Evolutionary conservation across 2,888 invertebrate genomes (phyloP).

Genomic region (Eretmocerus hayati): DNA sequence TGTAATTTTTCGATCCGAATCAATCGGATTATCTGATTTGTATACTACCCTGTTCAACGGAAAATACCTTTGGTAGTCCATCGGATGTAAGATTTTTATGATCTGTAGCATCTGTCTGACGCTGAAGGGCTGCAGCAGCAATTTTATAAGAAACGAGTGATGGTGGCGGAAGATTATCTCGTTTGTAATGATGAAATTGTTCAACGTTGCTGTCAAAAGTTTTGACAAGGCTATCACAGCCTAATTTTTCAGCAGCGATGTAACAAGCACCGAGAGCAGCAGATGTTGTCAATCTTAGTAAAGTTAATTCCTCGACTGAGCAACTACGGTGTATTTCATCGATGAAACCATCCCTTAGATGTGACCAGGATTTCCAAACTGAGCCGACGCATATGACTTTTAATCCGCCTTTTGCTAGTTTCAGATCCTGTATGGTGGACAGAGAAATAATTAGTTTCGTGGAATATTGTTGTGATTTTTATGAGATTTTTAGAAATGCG

Average conservation of each 20-base stretch:
- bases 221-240: constrained; percentile 60
- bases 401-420: constrained; percentile 53
- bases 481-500: too few relatives aligned
- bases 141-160: constrained; percentile 1
- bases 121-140: not conserved
- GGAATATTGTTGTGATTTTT: too few relatives aligned
- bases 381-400: constrained; percentile 88
- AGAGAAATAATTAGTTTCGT: too few relatives aligned
- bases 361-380: constrained; percentile 89
- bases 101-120: too few relatives aligned
- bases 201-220: constrained; percentile 60
- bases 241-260: constrained; percentile 67
- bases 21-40: constrained; percentile 12
- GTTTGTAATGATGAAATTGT: constrained; percentile 57
- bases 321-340: constrained; percentile 49
- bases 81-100: too few relatives aligned
- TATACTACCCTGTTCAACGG: constrained; percentile 6
- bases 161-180: constrained; percentile 20
- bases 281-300: constrained; percentile 65
- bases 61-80: too few relatives aligned
- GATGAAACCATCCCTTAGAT: constrained; percentile 66
- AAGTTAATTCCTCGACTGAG: constrained; percentile 52
- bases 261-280: constrained; percentile 83
- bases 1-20: too few relatives aligned
- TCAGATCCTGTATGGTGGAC: constrained; percentile 51